Conservation (phyloP, 2,888 invertebrate genomes). For the Eurytoma californica region DNA sequence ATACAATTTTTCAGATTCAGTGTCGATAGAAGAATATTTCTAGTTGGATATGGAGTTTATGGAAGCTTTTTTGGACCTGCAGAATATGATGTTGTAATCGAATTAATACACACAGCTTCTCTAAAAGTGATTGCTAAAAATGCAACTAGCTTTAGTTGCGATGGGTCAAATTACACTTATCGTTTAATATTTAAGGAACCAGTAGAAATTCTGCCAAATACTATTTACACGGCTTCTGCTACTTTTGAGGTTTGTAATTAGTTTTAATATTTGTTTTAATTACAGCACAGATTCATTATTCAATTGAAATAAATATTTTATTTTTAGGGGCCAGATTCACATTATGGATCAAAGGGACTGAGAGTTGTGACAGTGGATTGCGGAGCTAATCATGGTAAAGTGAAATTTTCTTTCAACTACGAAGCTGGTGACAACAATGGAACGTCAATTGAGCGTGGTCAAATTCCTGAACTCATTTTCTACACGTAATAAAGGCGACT, state of each 20-base stretch:
- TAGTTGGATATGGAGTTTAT: slow-evolving; percentile 90
- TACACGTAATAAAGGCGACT: slow-evolving; percentile 76
- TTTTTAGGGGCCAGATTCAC: slow-evolving; percentile 88
- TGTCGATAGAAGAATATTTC: slow-evolving; percentile 87
- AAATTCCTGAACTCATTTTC: slow-evolving; percentile 91
- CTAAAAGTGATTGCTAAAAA: slow-evolving; percentile 85
- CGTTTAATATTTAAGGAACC: slow-evolving; percentile 90
- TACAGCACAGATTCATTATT: background rate
- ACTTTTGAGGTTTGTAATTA: slow-evolving; percentile 78
- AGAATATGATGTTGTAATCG: slow-evolving; percentile 86
- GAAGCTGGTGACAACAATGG: slow-evolving; percentile 92
- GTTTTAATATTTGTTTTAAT: slow-evolving; percentile 9
- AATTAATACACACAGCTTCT: slow-evolving; percentile 86
- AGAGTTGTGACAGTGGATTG: slow-evolving; percentile 86
- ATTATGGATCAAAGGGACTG: slow-evolving; percentile 89
- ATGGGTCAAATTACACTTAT: slow-evolving; percentile 87
- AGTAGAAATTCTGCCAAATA: slow-evolving; percentile 86
- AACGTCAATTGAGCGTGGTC: slow-evolving; percentile 90
- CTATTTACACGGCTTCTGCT: slow-evolving; percentile 88
- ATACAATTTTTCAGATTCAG: slow-evolving; percentile 79
- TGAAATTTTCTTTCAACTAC: slow-evolving; percentile 88
- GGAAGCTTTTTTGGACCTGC: slow-evolving; percentile 87
- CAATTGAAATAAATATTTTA: background rate
- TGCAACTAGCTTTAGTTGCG: slow-evolving; percentile 86
- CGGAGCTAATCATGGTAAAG: slow-evolving; percentile 84